A percentile compares a stretch with the other conserved stretches of the same genome.
phyloP scores from a whole-genome alignment of 2,888 invertebrate species.

The Sabatieria punctata region DNA sequence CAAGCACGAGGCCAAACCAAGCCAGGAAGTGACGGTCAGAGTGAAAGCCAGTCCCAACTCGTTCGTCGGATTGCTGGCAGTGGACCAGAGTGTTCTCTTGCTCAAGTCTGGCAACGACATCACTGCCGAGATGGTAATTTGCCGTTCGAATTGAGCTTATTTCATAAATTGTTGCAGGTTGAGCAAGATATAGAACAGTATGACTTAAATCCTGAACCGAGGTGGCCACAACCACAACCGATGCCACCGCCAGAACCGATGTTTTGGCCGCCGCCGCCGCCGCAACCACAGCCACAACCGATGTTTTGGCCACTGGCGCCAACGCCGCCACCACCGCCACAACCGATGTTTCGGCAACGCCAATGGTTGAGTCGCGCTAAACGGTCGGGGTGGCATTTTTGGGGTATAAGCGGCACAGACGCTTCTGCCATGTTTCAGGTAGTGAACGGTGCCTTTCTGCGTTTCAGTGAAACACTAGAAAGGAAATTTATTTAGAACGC shows the following conservation, averaged over 20 bases:
- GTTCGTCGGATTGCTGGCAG: slow-evolving; percentile 65
- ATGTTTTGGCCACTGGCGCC: no score
- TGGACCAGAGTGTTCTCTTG: slow-evolving; percentile 62
- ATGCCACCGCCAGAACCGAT: no score
- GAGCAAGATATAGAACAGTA: slow-evolving; percentile 26
- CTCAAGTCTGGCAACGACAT: slow-evolving; percentile 56
- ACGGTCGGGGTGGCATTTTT: slow-evolving; percentile 27
- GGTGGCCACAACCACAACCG: no score
- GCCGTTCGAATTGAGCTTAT: background rate
- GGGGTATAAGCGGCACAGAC: slow-evolving; percentile 34
- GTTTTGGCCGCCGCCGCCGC: no score
- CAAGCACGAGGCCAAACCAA: slow-evolving; percentile 49
- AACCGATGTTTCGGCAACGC: background rate
- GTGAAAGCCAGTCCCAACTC: slow-evolving; percentile 67
- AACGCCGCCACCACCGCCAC: no score
- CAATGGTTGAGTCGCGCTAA: slow-evolving; percentile 6
- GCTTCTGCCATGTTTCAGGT: slow-evolving; percentile 31
- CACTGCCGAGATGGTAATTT: slow-evolving; percentile 36
- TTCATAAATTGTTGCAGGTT: slow-evolving; percentile 17
- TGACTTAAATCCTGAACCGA: slow-evolving; percentile 12
- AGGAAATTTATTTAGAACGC: slow-evolving; percentile 27
- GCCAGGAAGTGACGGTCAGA: slow-evolving; percentile 53
- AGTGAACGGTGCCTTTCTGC: no score
- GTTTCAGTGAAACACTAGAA: no score
- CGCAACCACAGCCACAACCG: no score